Evolutionary conservation across 64 coral and sea anemone genomes (phyloP).

Genomic region (Pocillopora damicornis): DNA sequence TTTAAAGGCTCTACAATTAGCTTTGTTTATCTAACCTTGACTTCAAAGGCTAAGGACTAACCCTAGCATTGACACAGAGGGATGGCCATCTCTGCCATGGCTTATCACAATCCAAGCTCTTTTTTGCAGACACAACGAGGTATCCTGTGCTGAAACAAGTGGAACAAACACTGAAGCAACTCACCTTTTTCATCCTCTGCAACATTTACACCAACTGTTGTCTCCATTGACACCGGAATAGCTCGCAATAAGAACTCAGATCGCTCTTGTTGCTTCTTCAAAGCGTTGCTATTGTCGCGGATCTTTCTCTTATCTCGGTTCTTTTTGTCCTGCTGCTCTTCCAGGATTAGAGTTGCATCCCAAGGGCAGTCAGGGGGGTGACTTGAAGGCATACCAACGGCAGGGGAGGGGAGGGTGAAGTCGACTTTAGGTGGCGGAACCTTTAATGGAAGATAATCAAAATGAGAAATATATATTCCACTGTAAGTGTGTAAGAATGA

Average conservation of each 20-base stretch:
- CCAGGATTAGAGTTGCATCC: slow-evolving; percentile 76
- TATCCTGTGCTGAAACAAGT: background rate
- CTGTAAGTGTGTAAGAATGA: too few species aligned
- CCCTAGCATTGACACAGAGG: too few species aligned
- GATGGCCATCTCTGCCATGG: too few species aligned
- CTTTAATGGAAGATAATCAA: slow-evolving; percentile 4
- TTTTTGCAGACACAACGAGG: too few species aligned
- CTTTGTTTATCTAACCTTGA: too few species aligned
- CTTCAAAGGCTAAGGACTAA: too few species aligned
- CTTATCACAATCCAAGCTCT: too few species aligned
- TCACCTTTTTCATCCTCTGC: slow-evolving; percentile 69
- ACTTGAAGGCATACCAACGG: slow-evolving; percentile 64
- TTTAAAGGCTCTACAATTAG: too few species aligned
- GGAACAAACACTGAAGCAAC: background rate
- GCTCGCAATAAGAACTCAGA: slow-evolving; percentile 60
- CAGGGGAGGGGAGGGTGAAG: slow-evolving; percentile 94
- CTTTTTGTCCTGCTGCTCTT: slow-evolving; percentile 69
- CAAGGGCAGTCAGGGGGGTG: slow-evolving; percentile 89
- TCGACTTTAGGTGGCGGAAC: slow-evolving; percentile 91
- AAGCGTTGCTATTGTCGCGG: slow-evolving; percentile 45
- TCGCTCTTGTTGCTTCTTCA: slow-evolving; percentile 59
- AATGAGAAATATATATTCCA: background rate
- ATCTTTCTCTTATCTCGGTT: slow-evolving; percentile 78
- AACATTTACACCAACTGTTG: slow-evolving; percentile 75
- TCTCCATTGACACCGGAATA: slow-evolving; percentile 82